Percentiles rank a stretch among this genome's conserved stretches.
phyloP scores from a whole-genome alignment of 2,797 vertebrate genomes.

The Sarcoramphus papa region DNA sequence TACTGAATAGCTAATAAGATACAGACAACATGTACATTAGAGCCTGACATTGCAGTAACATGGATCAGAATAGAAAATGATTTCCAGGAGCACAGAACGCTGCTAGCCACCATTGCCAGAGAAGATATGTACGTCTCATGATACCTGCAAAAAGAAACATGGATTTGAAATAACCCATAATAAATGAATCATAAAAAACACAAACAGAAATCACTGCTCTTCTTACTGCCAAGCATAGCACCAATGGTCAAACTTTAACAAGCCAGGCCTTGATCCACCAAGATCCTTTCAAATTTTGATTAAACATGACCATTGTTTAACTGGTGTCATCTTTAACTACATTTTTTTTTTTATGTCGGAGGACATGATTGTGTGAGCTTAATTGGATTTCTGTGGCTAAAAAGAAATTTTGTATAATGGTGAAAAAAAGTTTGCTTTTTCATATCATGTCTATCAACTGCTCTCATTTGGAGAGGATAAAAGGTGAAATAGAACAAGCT shows the following conservation, averaged over 20 bases:
- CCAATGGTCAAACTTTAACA: neutral
- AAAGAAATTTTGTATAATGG: neutral
- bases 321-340: neutral
- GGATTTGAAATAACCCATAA: neutral
- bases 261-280: neutral
- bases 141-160: neutral
- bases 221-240: neutral
- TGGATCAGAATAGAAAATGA: neutral
- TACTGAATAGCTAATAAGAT: neutral
- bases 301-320: neutral
- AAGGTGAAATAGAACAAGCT: neutral
- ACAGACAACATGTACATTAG: neutral
- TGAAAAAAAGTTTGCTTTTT: neutral
- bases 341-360: neutral
- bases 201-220: neutral
- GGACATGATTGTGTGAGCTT: neutral
- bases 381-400: neutral
- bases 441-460: neutral
- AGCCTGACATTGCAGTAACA: accelerated
- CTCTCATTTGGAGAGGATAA: neutral
- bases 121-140: neutral
- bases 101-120: neutral
- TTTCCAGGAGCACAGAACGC: neutral
- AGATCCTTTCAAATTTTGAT: neutral
- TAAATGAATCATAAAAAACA: neutral